Evolutionary conservation across 2,888 invertebrate genomes (phyloP), one percentile per base, ranked within the genome.

Genomic region (Opisthograptis luteolata): DNA sequence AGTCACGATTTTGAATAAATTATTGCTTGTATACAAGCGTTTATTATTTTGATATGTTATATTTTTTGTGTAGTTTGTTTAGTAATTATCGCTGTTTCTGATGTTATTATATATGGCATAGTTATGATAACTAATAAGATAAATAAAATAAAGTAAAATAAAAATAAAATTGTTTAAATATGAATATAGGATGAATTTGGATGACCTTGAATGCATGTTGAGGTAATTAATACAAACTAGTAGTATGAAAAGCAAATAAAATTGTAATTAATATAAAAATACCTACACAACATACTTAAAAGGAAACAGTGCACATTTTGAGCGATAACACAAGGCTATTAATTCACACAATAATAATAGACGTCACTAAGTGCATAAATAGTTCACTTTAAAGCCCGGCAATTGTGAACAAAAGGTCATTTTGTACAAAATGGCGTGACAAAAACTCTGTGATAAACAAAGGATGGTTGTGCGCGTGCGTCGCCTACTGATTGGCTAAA

Each of bases 401-500:
- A 37, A 39, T 32, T 37, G 48, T 36, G 19, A 66, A 73, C 69
- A 79, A 79, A 79, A 68, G 73, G 67, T 68, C 12, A 45, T 51
- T 51, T 51, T 66, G 52, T 63, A 70, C 66, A 70, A 79, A 82
- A 78, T 78, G 56, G 76, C 79, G 69, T 77, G 70, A 73, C 73
- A 72, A 69, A 58, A 69, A 65, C 57, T 58, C 56, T 69, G 66
- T 73, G 68, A 70, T 73, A 69, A 79, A 85, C 86, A 86, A 87
- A 86, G 83, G 81, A 79, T 75, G 66, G 71, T 69, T 54, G 39
- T 47, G 63, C 67, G 65, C 79, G 79, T 79, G 84, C 64, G 66
- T 67, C 25, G 86, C 74, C 73, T 87, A 78, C 81, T 84, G 89
- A 89, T 88, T 87, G 87, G 89, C 69, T 87, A 82, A 86, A 86